Evolutionary conservation across 2,888 invertebrate species (phyloP).

Genomic region (Syritta pipiens): DNA sequence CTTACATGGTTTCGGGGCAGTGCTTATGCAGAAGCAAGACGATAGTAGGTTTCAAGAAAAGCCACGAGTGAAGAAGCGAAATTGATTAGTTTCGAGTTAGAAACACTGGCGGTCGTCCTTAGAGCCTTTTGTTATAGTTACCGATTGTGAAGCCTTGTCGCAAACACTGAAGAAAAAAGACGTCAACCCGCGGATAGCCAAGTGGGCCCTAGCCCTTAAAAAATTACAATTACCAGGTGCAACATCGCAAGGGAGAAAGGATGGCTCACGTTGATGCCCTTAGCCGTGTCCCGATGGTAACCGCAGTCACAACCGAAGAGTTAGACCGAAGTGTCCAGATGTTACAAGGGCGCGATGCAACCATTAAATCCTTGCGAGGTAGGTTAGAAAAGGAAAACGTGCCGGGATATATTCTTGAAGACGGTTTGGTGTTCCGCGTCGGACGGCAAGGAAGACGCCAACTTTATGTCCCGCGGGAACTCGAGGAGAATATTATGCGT

Average conservation of each 20-base stretch:
- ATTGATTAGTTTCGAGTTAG: no score
- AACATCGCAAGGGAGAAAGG: not conserved
- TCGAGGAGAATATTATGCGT: not conserved
- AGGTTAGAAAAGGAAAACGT: not conserved
- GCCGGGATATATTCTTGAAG: no score
- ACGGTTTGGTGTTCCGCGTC: no score
- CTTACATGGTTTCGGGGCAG: no score
- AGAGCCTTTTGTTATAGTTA: no score
- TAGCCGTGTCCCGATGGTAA: not conserved
- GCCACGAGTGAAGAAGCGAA: no score
- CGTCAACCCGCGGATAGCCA: conserved; percentile 15
- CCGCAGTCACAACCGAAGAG: not conserved
- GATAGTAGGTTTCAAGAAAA: no score
- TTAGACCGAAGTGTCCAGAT: not conserved
- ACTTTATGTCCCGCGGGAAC: not conserved
- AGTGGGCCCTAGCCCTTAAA: conserved; percentile 13
- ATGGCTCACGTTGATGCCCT: conserved; percentile 4
- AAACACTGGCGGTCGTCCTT: no score
- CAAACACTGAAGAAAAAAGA: conserved; percentile 22
- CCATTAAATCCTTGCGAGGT: not conserved
- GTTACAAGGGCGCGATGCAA: not conserved
- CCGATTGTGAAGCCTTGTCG: no score
- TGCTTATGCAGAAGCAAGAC: no score
- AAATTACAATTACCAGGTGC: not conserved
- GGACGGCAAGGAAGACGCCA: no score